Evolutionary conservation across 1,140 invertebrate species (phyloP).

Genomic region (Drosophila suzukii): DNA sequence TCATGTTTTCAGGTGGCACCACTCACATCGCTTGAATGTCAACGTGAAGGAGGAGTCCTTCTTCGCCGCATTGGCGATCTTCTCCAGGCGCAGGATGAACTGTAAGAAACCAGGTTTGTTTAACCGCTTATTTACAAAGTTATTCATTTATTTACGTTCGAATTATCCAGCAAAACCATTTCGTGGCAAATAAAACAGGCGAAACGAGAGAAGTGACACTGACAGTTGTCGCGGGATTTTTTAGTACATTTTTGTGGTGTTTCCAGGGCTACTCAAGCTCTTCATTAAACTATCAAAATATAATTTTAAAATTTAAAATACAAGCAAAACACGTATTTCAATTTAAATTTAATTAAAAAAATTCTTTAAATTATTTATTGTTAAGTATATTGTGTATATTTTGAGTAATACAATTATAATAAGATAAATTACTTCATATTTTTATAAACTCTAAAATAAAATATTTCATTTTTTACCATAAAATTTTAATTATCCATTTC

Average conservation of each 20-base stretch:
- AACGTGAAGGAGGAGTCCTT: slow-evolving; percentile 87
- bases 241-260: slow-evolving; percentile 24
- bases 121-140: slow-evolving; percentile 51
- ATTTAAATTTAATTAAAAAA: too few species aligned
- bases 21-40: slow-evolving; percentile 90
- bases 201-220: slow-evolving; percentile 50
- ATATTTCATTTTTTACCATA: too few species aligned
- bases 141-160: slow-evolving; percentile 76
- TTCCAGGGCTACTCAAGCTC: slow-evolving; percentile 14
- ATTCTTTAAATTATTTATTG: background rate
- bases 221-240: slow-evolving; percentile 32
- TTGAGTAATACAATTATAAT: too few species aligned
- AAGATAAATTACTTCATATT: too few species aligned
- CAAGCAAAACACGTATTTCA: too few species aligned
- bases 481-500: too few species aligned
- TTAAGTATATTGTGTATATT: too few species aligned
- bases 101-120: slow-evolving; percentile 81
- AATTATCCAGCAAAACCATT: slow-evolving; percentile 89
- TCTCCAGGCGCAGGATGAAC: slow-evolving; percentile 88
- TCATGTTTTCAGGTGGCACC: slow-evolving; percentile 1
- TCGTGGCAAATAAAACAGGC: slow-evolving; percentile 61
- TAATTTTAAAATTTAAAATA: too few species aligned
- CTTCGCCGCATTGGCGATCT: slow-evolving; percentile 88
- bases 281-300: background rate
- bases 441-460: too few species aligned